Evolutionary conservation across 2,888 invertebrate genomes (phyloP).

Genomic region (Dicyrtoma fusca): DNA sequence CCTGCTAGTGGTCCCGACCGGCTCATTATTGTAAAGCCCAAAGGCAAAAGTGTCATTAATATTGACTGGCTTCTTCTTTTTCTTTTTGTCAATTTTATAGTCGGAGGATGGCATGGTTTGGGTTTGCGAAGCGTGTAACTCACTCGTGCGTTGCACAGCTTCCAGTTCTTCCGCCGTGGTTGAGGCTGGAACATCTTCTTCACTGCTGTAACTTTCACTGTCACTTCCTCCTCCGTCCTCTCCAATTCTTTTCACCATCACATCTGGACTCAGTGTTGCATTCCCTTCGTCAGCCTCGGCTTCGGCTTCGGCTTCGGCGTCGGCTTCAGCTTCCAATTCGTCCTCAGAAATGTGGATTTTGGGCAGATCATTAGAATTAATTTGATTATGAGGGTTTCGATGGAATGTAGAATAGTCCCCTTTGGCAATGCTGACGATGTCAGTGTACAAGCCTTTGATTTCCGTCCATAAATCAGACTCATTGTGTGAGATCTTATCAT

Average conservation of each 20-base stretch:
- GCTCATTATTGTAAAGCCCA: neutral
- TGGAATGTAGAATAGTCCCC: conserved; percentile 46
- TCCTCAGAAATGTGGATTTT: conserved; percentile 43
- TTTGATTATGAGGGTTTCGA: conserved; percentile 15
- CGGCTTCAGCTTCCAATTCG: conserved; percentile 23
- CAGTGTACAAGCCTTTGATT: conserved; percentile 54
- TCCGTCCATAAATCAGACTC: conserved; percentile 51
- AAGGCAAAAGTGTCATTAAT: conserved; percentile 26
- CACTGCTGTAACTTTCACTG: neutral
- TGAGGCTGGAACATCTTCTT: neutral
- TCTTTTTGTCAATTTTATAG: neutral
- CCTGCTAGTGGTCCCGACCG: neutral
- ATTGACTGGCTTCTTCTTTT: conserved; percentile 1
- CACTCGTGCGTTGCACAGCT: too few species aligned
- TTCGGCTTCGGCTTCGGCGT: neutral
- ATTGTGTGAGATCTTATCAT: conserved; percentile 41
- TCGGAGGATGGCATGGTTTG: too few species aligned
- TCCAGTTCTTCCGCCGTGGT: too few species aligned
- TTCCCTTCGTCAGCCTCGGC: too few species aligned
- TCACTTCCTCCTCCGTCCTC: conserved; percentile 6
- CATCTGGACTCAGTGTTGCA: neutral
- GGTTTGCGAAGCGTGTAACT: too few species aligned
- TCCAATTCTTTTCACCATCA: neutral
- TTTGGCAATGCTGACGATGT: conserved; percentile 48
- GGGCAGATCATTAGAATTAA: conserved; percentile 24